These are phyloP conservation scores for Cephus runcator DNA, from an alignment of 2,888 invertebrate species.

Conservation along the genomic window DNA sequence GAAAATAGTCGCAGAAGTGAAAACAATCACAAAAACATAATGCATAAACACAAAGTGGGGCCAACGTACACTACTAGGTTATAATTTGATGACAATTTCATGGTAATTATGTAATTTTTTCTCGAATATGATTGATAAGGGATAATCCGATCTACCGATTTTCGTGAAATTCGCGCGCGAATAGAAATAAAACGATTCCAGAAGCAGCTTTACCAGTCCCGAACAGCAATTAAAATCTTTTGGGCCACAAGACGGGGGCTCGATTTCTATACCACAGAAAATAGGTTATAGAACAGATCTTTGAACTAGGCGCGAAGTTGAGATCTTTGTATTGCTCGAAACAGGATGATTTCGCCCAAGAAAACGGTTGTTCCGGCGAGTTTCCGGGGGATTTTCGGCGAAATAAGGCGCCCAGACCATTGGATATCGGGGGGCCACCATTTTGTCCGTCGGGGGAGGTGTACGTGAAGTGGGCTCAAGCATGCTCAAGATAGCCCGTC, in stretches of 20 bases:
- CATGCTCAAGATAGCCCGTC: conserved; percentile 60
- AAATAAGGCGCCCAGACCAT: conserved; percentile 55
- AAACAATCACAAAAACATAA: conserved; percentile 44
- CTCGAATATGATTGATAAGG: not conserved
- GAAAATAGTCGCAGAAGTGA: conserved; percentile 21
- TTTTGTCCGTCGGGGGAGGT: conserved; percentile 67
- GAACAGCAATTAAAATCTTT: conserved; percentile 53
- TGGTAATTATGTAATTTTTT: conserved; percentile 5
- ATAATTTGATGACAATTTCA: conserved; percentile 44
- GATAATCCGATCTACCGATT: not conserved
- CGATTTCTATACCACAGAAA: conserved; percentile 40
- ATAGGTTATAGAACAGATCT: conserved; percentile 54
- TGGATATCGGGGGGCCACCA: conserved; percentile 64
- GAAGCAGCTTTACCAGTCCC: conserved; percentile 39
- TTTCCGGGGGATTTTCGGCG: conserved; percentile 41
- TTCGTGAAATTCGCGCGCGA: conserved; percentile 4
- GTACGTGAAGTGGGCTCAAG: conserved; percentile 63
- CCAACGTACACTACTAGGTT: conserved; percentile 49
- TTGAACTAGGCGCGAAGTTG: conserved; percentile 8
- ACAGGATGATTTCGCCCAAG: conserved; percentile 25
- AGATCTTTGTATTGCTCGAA: conserved; percentile 22
- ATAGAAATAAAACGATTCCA: conserved; percentile 22
- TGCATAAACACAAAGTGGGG: conserved; percentile 53
- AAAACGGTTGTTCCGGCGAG: conserved; percentile 24
- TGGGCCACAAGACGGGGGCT: conserved; percentile 46